These are phyloP conservation scores for Butastur rufipennis DNA, from an alignment of 2,113 vertebrate genomes.

Conservation along the genomic window DNA sequence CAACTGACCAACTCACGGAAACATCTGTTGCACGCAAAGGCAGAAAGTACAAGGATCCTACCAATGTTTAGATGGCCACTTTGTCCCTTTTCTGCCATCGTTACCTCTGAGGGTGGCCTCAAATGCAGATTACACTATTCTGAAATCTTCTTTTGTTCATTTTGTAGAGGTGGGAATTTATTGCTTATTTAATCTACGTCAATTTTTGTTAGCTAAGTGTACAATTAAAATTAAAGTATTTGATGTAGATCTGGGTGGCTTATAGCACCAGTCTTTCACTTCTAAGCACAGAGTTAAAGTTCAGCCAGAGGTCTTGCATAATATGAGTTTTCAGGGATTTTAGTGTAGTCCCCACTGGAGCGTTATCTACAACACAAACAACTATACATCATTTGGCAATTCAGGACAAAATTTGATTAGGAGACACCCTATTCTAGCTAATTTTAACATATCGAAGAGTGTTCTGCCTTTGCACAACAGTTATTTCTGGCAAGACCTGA, in stretches of 20 bases:
- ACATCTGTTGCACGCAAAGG: slow-evolving; percentile 64
- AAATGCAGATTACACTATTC: not conserved
- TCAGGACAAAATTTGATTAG: slow-evolving; percentile 53
- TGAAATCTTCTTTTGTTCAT: not conserved
- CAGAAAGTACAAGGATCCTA: slow-evolving; percentile 35
- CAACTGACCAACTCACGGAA: slow-evolving; percentile 64
- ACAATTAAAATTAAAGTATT: slow-evolving; percentile 18
- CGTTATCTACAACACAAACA: slow-evolving; percentile 71
- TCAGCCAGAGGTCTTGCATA: slow-evolving; percentile 76
- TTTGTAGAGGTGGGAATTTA: not conserved
- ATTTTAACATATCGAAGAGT: slow-evolving; percentile 23
- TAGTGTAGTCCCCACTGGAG: slow-evolving; percentile 67
- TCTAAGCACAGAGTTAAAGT: slow-evolving; percentile 63
- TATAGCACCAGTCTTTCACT: slow-evolving; percentile 53
- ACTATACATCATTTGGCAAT: slow-evolving; percentile 67
- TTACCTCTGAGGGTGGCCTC: not conserved
- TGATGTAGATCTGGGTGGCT: slow-evolving; percentile 6
- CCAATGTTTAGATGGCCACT: not conserved
- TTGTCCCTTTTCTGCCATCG: slow-evolving; percentile 13
- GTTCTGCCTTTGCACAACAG: not conserved
- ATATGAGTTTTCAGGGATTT: slow-evolving; percentile 72
- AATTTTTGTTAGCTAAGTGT: slow-evolving; percentile 14
- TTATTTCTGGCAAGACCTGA: slow-evolving; percentile 38
- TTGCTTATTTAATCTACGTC: slow-evolving; percentile 1
- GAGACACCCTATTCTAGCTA: slow-evolving; percentile 55